Evolutionary conservation across 2,113 vertebrate genomes (phyloP).

Genomic region (Dasyprocta punctata): DNA sequence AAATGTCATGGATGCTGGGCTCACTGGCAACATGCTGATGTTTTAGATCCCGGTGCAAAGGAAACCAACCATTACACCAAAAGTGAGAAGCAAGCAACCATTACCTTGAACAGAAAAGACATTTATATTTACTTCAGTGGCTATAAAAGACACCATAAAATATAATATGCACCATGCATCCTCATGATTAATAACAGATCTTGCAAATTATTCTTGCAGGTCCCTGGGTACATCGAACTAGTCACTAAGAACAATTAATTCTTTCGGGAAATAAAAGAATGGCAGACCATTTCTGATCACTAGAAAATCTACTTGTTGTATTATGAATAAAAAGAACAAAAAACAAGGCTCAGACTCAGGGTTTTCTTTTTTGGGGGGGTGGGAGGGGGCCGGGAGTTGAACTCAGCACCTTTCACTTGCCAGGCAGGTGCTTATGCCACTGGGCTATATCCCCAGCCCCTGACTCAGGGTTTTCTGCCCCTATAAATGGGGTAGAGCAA

Average conservation of each 20-base stretch:
- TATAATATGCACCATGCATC: constrained; percentile 50
- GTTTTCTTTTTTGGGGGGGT: background rate
- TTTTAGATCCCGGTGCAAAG: constrained; percentile 28
- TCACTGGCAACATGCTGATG: background rate
- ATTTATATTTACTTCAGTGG: constrained; percentile 70
- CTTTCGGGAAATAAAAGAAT: constrained; percentile 61
- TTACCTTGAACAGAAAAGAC: constrained; percentile 66
- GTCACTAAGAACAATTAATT: constrained; percentile 71
- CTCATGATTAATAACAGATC: constrained; percentile 67
- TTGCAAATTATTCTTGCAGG: constrained; percentile 56
- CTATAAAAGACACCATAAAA: constrained; percentile 73
- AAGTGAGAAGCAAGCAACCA: constrained; percentile 63
- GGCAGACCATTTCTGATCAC: constrained; percentile 26
- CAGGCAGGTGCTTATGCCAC: too few species aligned
- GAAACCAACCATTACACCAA: constrained; percentile 52
- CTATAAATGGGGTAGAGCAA: background rate
- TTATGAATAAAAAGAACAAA: background rate
- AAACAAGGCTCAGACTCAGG: constrained; percentile 15
- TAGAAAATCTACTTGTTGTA: constrained; percentile 30
- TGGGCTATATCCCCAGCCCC: too few species aligned
- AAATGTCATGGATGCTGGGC: background rate
- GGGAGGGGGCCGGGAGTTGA: too few species aligned
- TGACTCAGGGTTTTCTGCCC: background rate
- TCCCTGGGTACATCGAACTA: constrained; percentile 49
- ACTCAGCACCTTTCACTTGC: too few species aligned